Conservation (phyloP, 2,113 vertebrate species). For the Pomatostomus ruficeps region DNA sequence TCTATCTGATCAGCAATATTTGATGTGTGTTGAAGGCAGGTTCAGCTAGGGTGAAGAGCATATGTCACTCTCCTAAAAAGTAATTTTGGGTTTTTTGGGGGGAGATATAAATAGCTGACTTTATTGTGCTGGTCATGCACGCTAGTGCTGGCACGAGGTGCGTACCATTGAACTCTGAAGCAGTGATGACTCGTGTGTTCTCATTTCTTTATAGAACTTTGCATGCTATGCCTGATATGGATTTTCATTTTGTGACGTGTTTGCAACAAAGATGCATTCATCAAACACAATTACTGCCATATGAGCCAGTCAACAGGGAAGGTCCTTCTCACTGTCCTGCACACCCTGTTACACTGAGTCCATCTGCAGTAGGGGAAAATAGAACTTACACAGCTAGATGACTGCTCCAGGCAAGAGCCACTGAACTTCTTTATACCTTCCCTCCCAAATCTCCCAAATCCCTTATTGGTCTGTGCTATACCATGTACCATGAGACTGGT, state of each 20-base stretch:
- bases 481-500: neutral
- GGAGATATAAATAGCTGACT: slow-evolving; percentile 9
- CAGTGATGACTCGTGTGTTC: neutral
- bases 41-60: slow-evolving; percentile 23
- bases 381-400: neutral
- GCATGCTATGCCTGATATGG: neutral
- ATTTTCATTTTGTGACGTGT: neutral
- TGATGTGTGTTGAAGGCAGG: neutral
- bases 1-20: neutral
- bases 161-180: neutral
- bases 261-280: neutral
- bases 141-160: neutral
- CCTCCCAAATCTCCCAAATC: neutral
- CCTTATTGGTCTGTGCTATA: neutral
- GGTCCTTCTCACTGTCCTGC: neutral
- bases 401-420: neutral
- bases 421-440: neutral
- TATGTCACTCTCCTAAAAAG: neutral
- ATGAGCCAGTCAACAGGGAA: neutral
- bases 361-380: neutral
- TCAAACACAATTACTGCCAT: neutral
- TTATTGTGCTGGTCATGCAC: neutral
- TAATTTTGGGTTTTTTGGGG: neutral
- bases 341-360: neutral
- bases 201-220: neutral